Evolutionary conservation across 2,888 invertebrate species (phyloP).

Genomic region (Tachina fera): DNA sequence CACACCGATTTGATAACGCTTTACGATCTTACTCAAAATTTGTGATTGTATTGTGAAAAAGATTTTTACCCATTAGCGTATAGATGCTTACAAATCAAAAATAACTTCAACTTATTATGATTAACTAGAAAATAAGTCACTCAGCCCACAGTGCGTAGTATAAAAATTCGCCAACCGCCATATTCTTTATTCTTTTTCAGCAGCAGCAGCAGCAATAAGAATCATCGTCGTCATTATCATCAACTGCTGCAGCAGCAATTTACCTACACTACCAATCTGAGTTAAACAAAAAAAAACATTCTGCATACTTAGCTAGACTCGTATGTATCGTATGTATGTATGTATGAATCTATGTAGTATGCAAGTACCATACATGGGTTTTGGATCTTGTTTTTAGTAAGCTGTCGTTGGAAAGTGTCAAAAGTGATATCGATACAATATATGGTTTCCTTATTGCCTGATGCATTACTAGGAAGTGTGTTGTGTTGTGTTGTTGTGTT

Average conservation of each 20-base stretch:
- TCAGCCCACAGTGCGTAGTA: constrained; percentile 40
- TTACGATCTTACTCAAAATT: too few species aligned
- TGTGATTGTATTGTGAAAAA: too few species aligned
- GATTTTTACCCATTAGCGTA: too few species aligned
- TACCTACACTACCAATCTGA: constrained; percentile 48
- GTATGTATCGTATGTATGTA: not conserved
- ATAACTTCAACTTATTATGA: too few species aligned
- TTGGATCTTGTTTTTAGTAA: constrained; percentile 70
- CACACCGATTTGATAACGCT: too few species aligned
- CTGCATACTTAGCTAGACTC: not conserved
- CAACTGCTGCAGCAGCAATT: constrained; percentile 59
- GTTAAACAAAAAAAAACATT: not conserved
- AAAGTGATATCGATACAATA: constrained; percentile 72
- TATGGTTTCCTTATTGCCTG: constrained; percentile 72
- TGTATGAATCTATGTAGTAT: not conserved
- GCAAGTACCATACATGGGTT: constrained; percentile 23
- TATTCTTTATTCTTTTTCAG: constrained; percentile 19
- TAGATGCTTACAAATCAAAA: too few species aligned
- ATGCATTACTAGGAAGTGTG: constrained; percentile 68
- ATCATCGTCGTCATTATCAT: constrained; percentile 62
- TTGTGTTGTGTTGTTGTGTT: constrained; percentile 6
- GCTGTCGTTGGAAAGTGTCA: constrained; percentile 72
- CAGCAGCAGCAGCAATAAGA: constrained; percentile 56
- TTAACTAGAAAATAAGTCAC: not conserved
- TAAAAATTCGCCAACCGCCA: constrained; percentile 61